phyloP scores from a whole-genome alignment of 2,888 invertebrate genomes.

The Rutpela maculata region DNA sequence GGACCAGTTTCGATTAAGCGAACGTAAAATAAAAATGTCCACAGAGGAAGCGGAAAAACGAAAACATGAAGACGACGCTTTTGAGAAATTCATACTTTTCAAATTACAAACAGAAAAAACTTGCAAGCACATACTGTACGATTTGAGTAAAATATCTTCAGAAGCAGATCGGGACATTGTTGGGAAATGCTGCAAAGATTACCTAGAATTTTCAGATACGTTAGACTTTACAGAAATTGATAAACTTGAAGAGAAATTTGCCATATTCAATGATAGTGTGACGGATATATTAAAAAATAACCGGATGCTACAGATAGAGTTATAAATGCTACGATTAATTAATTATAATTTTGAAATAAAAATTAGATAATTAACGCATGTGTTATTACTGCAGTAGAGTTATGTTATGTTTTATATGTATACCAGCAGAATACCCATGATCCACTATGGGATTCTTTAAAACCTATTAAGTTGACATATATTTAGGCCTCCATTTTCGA shows the following conservation, averaged over 20 bases:
- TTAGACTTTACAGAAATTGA: not conserved
- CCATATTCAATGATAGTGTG: not conserved
- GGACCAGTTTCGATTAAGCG: slow-evolving; percentile 48
- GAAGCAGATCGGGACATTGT: not conserved
- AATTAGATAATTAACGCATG: too few species aligned
- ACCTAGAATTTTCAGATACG: not conserved
- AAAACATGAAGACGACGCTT: slow-evolving; percentile 45
- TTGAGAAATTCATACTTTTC: slow-evolving; percentile 35
- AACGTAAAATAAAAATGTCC: slow-evolving; percentile 42
- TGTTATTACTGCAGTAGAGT: too few species aligned
- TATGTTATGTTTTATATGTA: too few species aligned
- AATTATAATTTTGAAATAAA: too few species aligned
- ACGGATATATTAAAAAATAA: not conserved
- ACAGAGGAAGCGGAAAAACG: slow-evolving; percentile 45
- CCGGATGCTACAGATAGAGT: not conserved
- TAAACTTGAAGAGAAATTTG: not conserved
- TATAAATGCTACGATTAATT: not conserved
- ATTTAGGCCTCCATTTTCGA: too few species aligned
- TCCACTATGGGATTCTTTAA: too few species aligned
- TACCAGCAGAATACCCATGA: too few species aligned
- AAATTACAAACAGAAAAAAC: not conserved
- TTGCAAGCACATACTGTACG: slow-evolving; percentile 12
- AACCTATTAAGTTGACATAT: too few species aligned
- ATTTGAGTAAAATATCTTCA: not conserved
- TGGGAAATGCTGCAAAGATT: not conserved